These are phyloP conservation scores for Neomorphus geoffroyi DNA, from an alignment of 2,797 vertebrate species.

Conservation along the genomic window DNA sequence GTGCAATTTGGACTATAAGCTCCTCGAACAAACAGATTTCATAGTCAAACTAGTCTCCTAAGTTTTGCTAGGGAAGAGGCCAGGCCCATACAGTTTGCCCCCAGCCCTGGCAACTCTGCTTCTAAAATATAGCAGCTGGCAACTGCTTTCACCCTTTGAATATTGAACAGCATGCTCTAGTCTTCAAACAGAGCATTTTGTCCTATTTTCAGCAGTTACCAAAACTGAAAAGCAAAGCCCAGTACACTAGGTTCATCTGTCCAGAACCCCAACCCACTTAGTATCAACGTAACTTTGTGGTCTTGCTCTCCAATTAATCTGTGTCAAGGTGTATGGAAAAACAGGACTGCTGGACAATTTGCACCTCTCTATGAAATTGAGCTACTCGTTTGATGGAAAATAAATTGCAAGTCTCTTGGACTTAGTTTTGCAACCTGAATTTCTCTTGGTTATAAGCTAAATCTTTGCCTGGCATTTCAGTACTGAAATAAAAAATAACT, in stretches of 20 bases:
- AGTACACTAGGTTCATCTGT: neutral
- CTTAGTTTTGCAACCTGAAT: neutral
- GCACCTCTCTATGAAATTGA: neutral
- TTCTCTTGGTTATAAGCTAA: neutral
- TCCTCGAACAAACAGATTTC: neutral
- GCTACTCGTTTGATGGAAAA: constrained; percentile 5
- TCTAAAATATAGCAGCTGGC: neutral
- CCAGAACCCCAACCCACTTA: neutral
- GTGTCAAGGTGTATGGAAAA: neutral
- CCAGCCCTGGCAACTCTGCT: neutral
- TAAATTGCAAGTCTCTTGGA: neutral
- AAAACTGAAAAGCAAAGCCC: neutral
- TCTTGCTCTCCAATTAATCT: neutral
- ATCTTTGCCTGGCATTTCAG: neutral
- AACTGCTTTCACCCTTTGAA: neutral
- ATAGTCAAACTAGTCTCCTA: neutral
- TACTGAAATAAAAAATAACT: neutral
- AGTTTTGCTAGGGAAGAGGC: neutral
- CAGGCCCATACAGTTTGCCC: neutral
- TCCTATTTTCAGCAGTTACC: neutral
- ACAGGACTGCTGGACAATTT: neutral
- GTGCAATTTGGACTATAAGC: neutral
- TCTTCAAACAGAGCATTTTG: neutral
- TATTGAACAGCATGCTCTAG: neutral
- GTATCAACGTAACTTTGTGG: constrained; percentile 2